phyloP scores from a whole-genome alignment of 2,888 invertebrate genomes.

The Petrolisthes cinctipes region DNA sequence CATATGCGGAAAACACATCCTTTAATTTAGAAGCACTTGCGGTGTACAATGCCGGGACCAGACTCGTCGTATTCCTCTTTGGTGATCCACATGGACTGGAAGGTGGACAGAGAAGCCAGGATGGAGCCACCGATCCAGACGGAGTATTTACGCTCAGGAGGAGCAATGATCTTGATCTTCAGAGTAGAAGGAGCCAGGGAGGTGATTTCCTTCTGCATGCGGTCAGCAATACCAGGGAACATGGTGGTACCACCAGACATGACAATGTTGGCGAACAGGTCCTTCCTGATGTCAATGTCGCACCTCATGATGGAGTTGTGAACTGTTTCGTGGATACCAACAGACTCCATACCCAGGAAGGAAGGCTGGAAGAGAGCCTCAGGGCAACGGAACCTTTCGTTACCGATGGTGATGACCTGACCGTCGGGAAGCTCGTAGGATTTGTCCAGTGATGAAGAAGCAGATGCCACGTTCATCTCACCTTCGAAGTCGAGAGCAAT shows the following conservation, averaged over 20 bases:
- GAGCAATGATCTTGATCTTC: conserved; percentile 67
- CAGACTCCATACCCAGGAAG: conserved; percentile 69
- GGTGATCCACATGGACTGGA: conserved; percentile 66
- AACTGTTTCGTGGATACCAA: conserved; percentile 72
- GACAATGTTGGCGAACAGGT: conserved; percentile 68
- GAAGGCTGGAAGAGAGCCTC: conserved; percentile 78
- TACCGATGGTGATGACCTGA: conserved; percentile 65
- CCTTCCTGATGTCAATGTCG: conserved; percentile 68
- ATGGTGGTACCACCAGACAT: conserved; percentile 93
- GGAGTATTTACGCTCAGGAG: conserved; percentile 68
- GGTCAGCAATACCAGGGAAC: conserved; percentile 80
- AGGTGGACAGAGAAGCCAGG: conserved; percentile 66
- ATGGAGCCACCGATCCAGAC: conserved; percentile 69
- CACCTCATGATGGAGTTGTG: conserved; percentile 74
- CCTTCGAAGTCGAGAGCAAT: conserved; percentile 56
- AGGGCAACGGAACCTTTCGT: conserved; percentile 87
- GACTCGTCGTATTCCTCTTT: conserved; percentile 66
- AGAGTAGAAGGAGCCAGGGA: conserved; percentile 67
- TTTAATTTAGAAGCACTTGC: conserved; percentile 66
- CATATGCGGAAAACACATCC: neutral
- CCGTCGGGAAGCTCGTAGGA: conserved; percentile 64
- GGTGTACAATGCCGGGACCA: conserved; percentile 67
- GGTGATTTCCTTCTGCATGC: conserved; percentile 66
- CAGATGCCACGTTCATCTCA: conserved; percentile 51
- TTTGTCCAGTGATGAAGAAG: conserved; percentile 48